phyloP scores from a whole-genome alignment of 2,113 vertebrate genomes.

The Ginglymostoma cirratum region DNA sequence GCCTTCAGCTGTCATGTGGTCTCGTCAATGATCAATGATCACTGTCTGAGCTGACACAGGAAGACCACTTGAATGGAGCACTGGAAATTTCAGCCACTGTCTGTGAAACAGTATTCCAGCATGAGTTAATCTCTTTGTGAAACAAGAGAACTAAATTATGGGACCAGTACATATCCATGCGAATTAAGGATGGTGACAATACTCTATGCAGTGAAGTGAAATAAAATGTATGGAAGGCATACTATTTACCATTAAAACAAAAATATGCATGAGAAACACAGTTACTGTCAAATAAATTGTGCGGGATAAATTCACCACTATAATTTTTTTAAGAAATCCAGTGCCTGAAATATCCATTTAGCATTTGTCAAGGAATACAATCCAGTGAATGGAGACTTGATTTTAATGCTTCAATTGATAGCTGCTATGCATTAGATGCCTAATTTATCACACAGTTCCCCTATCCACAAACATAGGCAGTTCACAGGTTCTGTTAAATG shows the following conservation, averaged over 20 bases:
- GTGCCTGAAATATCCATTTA: slow-evolving; percentile 22
- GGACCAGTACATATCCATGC: neutral
- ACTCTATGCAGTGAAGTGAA: neutral
- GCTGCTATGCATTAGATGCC: slow-evolving; percentile 19
- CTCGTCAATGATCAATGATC: neutral
- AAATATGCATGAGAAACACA: neutral
- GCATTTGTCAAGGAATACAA: slow-evolving; percentile 10
- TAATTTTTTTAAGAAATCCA: neutral
- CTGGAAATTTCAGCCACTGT: neutral
- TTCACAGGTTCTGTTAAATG: slow-evolving; percentile 28
- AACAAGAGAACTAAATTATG: neutral
- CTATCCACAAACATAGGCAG: slow-evolving; percentile 34
- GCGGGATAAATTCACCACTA: neutral
- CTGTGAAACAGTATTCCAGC: neutral
- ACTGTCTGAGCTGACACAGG: neutral
- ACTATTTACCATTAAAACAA: slow-evolving; percentile 29
- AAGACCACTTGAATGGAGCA: neutral
- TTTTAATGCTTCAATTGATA: slow-evolving; percentile 33
- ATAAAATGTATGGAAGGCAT: slow-evolving; percentile 1
- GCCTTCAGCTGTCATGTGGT: neutral
- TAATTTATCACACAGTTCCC: slow-evolving; percentile 35
- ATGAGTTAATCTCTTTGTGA: neutral
- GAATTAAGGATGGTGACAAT: slow-evolving; percentile 8
- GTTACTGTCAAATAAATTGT: slow-evolving; percentile 23
- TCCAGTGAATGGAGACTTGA: neutral